Base-by-base conservation (phyloP, 2,113 vertebrate species). In the Oenanthe oenanthe region DNA sequence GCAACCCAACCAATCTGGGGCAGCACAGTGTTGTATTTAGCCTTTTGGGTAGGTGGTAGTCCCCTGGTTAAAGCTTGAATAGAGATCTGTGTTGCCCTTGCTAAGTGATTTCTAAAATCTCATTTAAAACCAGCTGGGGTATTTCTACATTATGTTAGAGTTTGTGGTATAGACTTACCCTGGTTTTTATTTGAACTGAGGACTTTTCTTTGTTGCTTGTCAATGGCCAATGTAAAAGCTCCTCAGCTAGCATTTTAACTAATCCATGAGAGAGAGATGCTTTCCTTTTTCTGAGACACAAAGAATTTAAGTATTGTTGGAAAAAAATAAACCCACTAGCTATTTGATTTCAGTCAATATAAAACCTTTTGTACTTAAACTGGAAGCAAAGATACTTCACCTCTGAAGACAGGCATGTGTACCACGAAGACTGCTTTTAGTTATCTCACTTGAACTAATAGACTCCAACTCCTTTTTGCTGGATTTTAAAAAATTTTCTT, bases 1-100 rank as follows among this genome's bases (percentile, higher is more conserved):
- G 81, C 62, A 51, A 1, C 3, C 4, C n/a, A 78, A 40, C 28
- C n/a, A 48, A 78, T 89, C 74, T 89, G 61, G 92, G 89, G 48
- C 95, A 93, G 71, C 66, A 56, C 48, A 76, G 10, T 48, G 66
- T 74, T 85, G 50, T 89, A 51, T 83, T 94, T 92, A 95, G 50
- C 58, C 14, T 89, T 40, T 56, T 66, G 57, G 7, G 80, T 75
- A 54, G 19, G 29, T 17, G 73, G 81, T n/a, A 54, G 93, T 75
- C 71, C 85, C 5, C 7, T 87, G 32, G 54, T 73, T 94, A 85
- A 77, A 77, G 34, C 29, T 66, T 70, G 25, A 62, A 42, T 62
- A 76, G 66, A 50, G 50, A 88, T 43, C 42, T 47, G 6, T 85
- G 20, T 45, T 94, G 50, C 22, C 90, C 16, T 76, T 70, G n/a